Conservation (phyloP, 2,888 invertebrate species). For the Rotaria magnacalcarata region DNA sequence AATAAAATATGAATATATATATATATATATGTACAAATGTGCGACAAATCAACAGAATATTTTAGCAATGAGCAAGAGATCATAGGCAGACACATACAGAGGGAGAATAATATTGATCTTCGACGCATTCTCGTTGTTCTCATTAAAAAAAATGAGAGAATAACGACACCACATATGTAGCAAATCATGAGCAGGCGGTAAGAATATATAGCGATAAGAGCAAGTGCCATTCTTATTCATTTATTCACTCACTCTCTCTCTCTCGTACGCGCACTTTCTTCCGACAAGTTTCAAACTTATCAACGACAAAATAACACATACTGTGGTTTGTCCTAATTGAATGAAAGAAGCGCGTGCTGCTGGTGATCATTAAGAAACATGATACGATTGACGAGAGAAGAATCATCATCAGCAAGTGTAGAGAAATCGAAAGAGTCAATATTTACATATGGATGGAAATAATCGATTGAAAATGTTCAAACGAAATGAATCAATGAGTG, state of each 20-base stretch:
- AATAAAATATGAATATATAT: background rate
- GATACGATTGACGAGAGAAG: conserved; percentile 20
- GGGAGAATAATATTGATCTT: conserved; percentile 22
- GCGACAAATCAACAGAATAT: conserved; percentile 21
- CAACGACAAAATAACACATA: conserved; percentile 22
- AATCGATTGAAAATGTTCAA: conserved; percentile 19
- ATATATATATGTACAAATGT: background rate
- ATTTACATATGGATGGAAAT: conserved; percentile 22
- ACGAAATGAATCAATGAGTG: background rate
- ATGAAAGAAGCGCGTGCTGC: conserved; percentile 15
- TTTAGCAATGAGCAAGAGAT: conserved; percentile 9
- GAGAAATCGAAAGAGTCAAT: conserved; percentile 22
- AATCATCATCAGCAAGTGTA: conserved; percentile 12
- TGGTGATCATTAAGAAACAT: conserved; percentile 22
- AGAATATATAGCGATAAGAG: background rate
- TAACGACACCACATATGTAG: background rate
- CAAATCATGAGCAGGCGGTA: conserved; percentile 7
- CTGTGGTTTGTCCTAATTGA: conserved; percentile 16
- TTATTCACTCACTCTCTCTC: background rate
- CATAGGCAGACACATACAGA: conserved; percentile 6
- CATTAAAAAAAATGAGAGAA: conserved; percentile 23
- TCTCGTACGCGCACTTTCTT: background rate
- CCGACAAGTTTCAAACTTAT: conserved; percentile 21
- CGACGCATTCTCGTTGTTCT: background rate
- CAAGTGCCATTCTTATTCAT: background rate